Conservation (phyloP, 2,113 vertebrate genomes). For the Oreotrochilus melanogaster region DNA sequence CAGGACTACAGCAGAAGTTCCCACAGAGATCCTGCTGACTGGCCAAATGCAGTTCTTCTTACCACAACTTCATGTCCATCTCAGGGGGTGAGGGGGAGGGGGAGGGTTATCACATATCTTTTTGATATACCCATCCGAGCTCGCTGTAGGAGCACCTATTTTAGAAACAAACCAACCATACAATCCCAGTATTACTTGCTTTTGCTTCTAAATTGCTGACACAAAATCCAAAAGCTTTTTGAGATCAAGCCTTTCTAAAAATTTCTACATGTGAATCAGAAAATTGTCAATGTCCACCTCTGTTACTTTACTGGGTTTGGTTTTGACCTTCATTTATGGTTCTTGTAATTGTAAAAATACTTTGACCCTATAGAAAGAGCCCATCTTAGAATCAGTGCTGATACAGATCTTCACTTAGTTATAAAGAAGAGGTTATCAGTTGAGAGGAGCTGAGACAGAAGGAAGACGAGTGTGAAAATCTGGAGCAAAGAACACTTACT, state of each 20-base stretch:
- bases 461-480: not conserved
- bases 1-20: conserved; percentile 47
- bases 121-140: not conserved
- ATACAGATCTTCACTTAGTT: not conserved
- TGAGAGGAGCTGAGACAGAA: not conserved
- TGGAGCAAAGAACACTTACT: no score
- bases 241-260: not conserved
- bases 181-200: not conserved
- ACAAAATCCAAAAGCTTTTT: not conserved
- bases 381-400: not conserved
- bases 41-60: not conserved
- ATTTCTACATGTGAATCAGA: not conserved
- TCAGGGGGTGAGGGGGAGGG: rapidly evolving
- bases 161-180: conserved; percentile 9
- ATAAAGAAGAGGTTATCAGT: not conserved
- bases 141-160: not conserved
- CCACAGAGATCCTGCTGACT: conserved; percentile 21
- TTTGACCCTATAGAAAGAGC: not conserved
- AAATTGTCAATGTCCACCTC: not conserved
- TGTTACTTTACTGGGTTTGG: not conserved
- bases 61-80: not conserved
- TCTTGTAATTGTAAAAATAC: not conserved
- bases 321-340: not conserved
- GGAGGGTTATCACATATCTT: not conserved
- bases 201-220: not conserved